These are phyloP conservation scores for Athene cunicularia DNA, from an alignment of 2,113 vertebrate genomes.

Conservation along the genomic window DNA sequence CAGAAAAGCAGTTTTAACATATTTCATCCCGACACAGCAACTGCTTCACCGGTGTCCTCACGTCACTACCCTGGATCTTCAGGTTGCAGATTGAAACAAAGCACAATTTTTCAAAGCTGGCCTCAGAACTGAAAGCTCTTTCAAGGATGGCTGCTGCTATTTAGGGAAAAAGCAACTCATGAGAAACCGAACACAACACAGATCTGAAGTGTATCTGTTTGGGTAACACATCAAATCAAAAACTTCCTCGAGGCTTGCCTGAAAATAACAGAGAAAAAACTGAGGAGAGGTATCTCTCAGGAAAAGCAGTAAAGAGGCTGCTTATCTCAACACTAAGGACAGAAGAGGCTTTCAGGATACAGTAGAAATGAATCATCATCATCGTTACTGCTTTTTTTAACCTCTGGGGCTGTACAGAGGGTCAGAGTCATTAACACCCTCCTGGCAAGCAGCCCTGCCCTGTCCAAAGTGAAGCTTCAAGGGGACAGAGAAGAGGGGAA, in stretches of 20 bases:
- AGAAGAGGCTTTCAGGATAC: background rate
- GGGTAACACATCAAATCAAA: background rate
- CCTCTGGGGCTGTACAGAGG: background rate
- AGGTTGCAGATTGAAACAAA: background rate
- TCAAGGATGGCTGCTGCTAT: background rate
- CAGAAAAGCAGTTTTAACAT: background rate
- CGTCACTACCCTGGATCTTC: background rate
- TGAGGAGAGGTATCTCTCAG: background rate
- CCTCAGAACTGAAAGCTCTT: background rate
- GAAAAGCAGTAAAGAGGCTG: background rate
- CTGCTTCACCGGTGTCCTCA: rapidly evolving
- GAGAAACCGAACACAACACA: background rate
- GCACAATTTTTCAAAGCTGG: background rate
- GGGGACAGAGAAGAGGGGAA: background rate
- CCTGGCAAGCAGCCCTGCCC: rapidly evolving
- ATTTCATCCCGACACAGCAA: background rate
- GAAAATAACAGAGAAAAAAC: background rate
- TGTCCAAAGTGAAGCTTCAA: background rate
- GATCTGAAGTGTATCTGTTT: background rate
- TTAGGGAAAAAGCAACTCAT: background rate
- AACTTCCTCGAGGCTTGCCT: background rate
- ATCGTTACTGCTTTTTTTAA: background rate
- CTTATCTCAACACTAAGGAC: background rate
- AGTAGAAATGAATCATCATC: background rate
- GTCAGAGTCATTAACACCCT: background rate